A percentile compares a stretch with the other conserved stretches of the same genome.
Evolutionary conservation across 2,888 invertebrate species (phyloP).

Genomic region (Ferrisia virgata): DNA sequence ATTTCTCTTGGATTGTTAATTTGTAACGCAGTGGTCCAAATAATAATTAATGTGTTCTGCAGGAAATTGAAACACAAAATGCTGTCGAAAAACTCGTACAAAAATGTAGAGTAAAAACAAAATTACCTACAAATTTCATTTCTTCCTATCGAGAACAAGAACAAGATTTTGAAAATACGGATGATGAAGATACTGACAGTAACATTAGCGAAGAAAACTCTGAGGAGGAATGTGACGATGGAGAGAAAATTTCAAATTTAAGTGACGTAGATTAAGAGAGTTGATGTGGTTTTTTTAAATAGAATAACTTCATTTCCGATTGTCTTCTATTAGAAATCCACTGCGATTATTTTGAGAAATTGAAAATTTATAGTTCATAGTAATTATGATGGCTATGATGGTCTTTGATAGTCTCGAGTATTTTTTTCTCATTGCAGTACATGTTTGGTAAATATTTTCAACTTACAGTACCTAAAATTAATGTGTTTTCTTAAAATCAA

Average conservation of each 20-base stretch:
- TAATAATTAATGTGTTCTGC: conserved; percentile 39
- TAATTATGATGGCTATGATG: too few species aligned
- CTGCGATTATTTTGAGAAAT: too few species aligned
- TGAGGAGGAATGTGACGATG: not conserved
- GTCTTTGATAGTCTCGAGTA: too few species aligned
- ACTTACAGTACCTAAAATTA: too few species aligned
- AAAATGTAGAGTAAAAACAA: not conserved
- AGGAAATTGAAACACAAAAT: conserved; percentile 59
- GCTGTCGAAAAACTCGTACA: conserved; percentile 58
- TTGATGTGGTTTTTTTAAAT: not conserved
- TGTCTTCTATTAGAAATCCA: too few species aligned
- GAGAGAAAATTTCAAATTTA: not conserved
- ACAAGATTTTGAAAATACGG: conserved; percentile 5
- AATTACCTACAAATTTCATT: not conserved
- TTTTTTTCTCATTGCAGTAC: too few species aligned
- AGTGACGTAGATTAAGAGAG: not conserved
- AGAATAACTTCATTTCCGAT: too few species aligned
- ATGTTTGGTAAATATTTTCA: too few species aligned
- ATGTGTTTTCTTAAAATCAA: too few species aligned
- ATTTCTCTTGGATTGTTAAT: not conserved
- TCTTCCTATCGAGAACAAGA: conserved; percentile 35
- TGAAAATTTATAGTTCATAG: too few species aligned
- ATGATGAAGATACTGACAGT: conserved; percentile 20
- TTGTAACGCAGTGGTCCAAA: too few species aligned
- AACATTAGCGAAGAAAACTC: not conserved